Evolutionary conservation across 1,140 invertebrate genomes (phyloP), one percentile per base, ranked within the genome.

Genomic region (Drosophila lowei): DNA sequence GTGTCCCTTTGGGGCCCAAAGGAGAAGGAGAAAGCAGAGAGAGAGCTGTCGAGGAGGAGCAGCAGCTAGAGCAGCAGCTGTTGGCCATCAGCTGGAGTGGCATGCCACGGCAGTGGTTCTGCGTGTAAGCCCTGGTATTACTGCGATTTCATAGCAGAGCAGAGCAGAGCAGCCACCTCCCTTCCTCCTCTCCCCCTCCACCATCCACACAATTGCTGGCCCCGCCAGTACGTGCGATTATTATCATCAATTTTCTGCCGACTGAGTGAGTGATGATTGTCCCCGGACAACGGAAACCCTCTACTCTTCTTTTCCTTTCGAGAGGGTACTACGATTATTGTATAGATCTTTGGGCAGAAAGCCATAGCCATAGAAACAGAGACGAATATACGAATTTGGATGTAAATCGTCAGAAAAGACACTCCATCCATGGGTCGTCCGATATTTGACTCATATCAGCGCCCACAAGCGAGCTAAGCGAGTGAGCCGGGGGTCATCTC

Each of bases 191-290:
- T 4, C 34, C 34, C 34, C 11, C 11, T 5, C 4, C 34, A 3
- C 30, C 30, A 4, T 34, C 4, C 34, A 13, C 34, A 13, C 67
- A 72, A 70, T 72, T 77, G 73, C 47, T 47, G 49, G 43, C 54
- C 53, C 38, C 74, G 52, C 48, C 67, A 55, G 77, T 76, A 84
- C 80, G 77, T 88, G 81, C 81, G 81, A 86, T 86, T 86, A 86
- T 86, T 86, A 86, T 88, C 81, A 86, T 88, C 83, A 86, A 86
- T 86, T 86, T 86, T 86, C 56, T 78, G 83, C 46, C 78, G 66
- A 77, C 64, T 70, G 74, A 77, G 77, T 85, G 81, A 85, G 77
- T 85, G 81, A 85, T 85, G 81, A 85, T 85, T 74, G 68, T 81
- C 62, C 62, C 58, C 58, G 59, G 63, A 46, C 64, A 85, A 72